Conservation (phyloP, 2,797 vertebrate species). For the Pseudochromis fuscus region DNA sequence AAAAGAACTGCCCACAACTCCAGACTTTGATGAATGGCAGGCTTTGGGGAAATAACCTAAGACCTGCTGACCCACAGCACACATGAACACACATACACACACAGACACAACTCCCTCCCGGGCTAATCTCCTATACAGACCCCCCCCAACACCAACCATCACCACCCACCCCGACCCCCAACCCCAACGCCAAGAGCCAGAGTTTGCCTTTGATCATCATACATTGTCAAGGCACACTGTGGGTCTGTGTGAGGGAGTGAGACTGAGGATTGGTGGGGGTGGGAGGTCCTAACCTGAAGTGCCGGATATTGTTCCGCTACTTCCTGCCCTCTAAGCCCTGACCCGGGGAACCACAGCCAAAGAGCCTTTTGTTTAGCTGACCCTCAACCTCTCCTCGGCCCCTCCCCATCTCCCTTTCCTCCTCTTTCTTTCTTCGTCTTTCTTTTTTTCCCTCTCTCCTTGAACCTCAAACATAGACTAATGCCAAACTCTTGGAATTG, state of each 20-base stretch:
- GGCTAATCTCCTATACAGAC: slow-evolving; percentile 61
- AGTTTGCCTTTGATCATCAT: slow-evolving; percentile 81
- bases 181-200: slow-evolving; percentile 45
- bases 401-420: slow-evolving; percentile 50
- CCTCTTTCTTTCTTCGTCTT: slow-evolving; percentile 62
- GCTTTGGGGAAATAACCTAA: slow-evolving; percentile 53
- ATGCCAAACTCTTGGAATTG: slow-evolving; percentile 72
- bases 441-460: slow-evolving; percentile 65
- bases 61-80: slow-evolving; percentile 63
- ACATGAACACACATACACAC: slow-evolving; percentile 51
- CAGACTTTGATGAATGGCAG: slow-evolving; percentile 43
- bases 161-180: slow-evolving; percentile 49
- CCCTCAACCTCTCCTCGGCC: slow-evolving; percentile 71
- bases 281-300: slow-evolving; percentile 76
- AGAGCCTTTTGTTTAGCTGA: slow-evolving; percentile 81
- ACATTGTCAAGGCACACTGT: slow-evolving; percentile 77
- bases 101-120: slow-evolving; percentile 46
- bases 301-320: slow-evolving; percentile 81
- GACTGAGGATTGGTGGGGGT: slow-evolving; percentile 42
- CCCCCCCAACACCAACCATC: slow-evolving; percentile 28
- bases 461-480: slow-evolving; percentile 77
- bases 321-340: slow-evolving; percentile 84
- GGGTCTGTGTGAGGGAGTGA: slow-evolving; percentile 30
- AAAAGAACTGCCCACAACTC: slow-evolving; percentile 31
- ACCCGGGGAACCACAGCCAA: slow-evolving; percentile 72